phyloP scores from a whole-genome alignment of 2,888 invertebrate species.

The Aspidapion aeneum region DNA sequence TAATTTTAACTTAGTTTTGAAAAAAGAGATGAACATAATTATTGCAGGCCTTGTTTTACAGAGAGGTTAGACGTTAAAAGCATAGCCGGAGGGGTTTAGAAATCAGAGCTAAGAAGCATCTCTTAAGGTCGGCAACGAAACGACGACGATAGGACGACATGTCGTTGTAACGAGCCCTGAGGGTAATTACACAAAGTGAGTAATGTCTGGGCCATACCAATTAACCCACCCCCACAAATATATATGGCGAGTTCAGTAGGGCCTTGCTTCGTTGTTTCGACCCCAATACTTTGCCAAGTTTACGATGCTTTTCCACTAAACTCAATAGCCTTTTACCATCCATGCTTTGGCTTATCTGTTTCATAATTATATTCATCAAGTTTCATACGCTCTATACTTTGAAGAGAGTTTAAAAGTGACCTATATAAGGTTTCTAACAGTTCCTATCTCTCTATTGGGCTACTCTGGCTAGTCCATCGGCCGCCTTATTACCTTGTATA shows the following conservation, averaged over 20 bases:
- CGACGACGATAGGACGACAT: conserved; percentile 46
- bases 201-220: conserved; percentile 48
- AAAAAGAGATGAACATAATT: too few species aligned
- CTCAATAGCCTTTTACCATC: too few species aligned
- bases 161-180: conserved; percentile 45
- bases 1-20: too few species aligned
- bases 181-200: conserved; percentile 49
- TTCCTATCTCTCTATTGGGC: too few species aligned
- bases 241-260: conserved; percentile 21
- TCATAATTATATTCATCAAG: too few species aligned
- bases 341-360: too few species aligned
- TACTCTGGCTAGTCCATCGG: too few species aligned
- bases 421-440: too few species aligned
- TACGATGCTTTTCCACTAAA: not conserved
- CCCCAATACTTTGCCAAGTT: not conserved
- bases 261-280: too few species aligned
- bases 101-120: conserved; percentile 37
- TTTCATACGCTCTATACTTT: too few species aligned
- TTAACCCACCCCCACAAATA: conserved; percentile 40
- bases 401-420: too few species aligned
- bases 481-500: too few species aligned
- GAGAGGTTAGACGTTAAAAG: conserved; percentile 35
- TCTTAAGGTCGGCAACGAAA: conserved; percentile 28
- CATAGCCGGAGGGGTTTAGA: conserved; percentile 38
- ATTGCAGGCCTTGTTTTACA: not conserved